Conservation (phyloP, 2,113 vertebrate species). For the Hypomesus transpacificus region DNA sequence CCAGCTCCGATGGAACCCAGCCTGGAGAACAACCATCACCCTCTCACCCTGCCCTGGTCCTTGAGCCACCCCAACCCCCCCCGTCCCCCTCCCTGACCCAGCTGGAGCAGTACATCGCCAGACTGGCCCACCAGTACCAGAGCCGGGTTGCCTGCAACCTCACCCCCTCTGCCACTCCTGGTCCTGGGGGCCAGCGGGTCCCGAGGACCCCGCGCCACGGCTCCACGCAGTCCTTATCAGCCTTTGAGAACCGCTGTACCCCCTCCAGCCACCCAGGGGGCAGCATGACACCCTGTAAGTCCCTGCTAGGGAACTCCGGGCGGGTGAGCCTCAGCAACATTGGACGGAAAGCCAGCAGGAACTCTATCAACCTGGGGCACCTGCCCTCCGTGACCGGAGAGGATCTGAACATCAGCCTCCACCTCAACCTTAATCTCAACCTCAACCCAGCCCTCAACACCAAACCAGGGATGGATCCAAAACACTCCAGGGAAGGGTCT, state of each 20-base stretch:
- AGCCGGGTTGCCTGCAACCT: conserved; percentile 48
- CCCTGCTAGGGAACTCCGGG: conserved; percentile 69
- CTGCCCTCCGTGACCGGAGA: conserved; percentile 75
- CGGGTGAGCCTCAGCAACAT: conserved; percentile 64
- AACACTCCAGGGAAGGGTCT: conserved; percentile 50
- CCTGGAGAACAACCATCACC: conserved; percentile 39
- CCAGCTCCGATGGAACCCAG: conserved; percentile 50
- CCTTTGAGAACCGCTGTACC: conserved; percentile 63
- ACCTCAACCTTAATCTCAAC: conserved; percentile 73
- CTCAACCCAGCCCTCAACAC: conserved; percentile 64
- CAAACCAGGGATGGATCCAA: conserved; percentile 47
- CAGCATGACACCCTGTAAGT: conserved; percentile 65
- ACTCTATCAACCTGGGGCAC: conserved; percentile 77
- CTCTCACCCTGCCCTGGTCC: conserved; percentile 17
- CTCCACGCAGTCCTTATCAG: conserved; percentile 68
- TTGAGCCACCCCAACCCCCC: conserved; percentile 35
- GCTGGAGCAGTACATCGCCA: conserved; percentile 75
- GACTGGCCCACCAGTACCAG: conserved; percentile 69
- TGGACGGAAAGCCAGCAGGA: conserved; percentile 69
- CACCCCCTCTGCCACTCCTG: conserved; percentile 26
- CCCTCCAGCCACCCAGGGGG: conserved; percentile 48
- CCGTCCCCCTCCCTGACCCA: conserved; percentile 53
- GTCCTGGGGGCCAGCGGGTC: conserved; percentile 25
- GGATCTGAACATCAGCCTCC: conserved; percentile 72
- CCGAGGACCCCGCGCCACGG: conserved; percentile 59